Conservation (phyloP, 2,888 invertebrate genomes). For the Andrena hattorfiana region DNA sequence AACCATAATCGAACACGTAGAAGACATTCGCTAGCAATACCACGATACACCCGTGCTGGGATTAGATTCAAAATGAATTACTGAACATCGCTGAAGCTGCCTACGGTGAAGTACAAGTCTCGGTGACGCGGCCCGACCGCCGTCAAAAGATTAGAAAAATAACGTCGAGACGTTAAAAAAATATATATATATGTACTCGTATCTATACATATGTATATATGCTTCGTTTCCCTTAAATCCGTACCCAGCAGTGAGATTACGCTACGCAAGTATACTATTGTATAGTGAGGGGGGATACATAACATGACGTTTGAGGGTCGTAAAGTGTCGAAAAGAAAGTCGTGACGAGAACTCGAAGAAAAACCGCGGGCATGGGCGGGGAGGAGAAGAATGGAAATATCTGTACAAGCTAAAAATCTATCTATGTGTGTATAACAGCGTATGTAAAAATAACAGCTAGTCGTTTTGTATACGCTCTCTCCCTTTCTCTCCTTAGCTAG, state of each 20-base stretch:
- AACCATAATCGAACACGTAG: slow-evolving; percentile 58
- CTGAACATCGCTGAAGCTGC: slow-evolving; percentile 2
- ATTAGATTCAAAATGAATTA: slow-evolving; percentile 22
- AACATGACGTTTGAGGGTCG: slow-evolving; percentile 25
- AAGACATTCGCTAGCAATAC: slow-evolving; percentile 65
- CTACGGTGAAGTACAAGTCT: slow-evolving; percentile 10
- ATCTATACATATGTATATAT: slow-evolving; percentile 8
- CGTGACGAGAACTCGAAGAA: background rate
- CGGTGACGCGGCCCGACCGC: background rate
- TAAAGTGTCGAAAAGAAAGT: slow-evolving; percentile 27
- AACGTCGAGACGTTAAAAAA: slow-evolving; percentile 19
- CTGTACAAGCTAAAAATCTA: slow-evolving; percentile 54
- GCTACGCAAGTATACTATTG: slow-evolving; percentile 37
- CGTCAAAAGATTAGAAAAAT: background rate
- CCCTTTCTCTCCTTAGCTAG: slow-evolving; percentile 66
- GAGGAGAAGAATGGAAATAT: slow-evolving; percentile 27
- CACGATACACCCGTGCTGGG: slow-evolving; percentile 57
- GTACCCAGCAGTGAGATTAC: slow-evolving; percentile 49
- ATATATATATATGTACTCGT: slow-evolving; percentile 24
- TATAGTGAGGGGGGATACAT: slow-evolving; percentile 24
- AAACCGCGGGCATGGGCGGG: background rate
- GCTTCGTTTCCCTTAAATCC: slow-evolving; percentile 43
- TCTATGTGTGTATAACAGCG: slow-evolving; percentile 38
- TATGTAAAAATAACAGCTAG: slow-evolving; percentile 42
- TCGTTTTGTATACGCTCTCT: slow-evolving; percentile 53